phyloP scores from a whole-genome alignment of 2,113 vertebrate genomes.

The Ptilonorhynchus violaceus region DNA sequence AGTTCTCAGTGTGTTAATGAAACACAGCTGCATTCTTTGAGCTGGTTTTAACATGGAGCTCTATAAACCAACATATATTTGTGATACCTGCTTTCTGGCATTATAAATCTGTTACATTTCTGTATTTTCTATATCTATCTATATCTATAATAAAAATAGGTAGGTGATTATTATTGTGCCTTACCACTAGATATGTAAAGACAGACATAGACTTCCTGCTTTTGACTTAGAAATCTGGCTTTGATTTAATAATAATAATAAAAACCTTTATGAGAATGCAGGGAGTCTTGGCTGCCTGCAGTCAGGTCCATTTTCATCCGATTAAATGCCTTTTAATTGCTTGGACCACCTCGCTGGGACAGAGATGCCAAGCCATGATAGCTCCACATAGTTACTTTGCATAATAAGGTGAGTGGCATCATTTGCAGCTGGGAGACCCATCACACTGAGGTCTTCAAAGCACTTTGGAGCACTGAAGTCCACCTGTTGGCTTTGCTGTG shows the following conservation, averaged over 20 bases:
- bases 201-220: background rate
- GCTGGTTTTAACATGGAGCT: background rate
- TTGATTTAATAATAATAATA: background rate
- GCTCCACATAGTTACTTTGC: background rate
- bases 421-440: background rate
- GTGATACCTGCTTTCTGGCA: background rate
- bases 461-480: background rate
- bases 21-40: background rate
- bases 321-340: background rate
- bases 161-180: background rate
- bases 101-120: background rate
- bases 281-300: background rate
- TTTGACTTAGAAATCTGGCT: background rate
- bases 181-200: background rate
- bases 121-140: background rate
- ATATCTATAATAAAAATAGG: background rate
- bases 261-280: background rate
- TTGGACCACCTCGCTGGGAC: background rate
- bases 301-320: background rate
- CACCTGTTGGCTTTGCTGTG: conserved; percentile 23
- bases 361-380: background rate
- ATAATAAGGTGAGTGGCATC: background rate
- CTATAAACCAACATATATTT: background rate
- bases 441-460: background rate
- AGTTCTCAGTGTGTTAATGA: background rate